A percentile compares a stretch with the other conserved stretches of the same genome.
phyloP scores from a whole-genome alignment of 2,113 vertebrate species.

The Hepsetus odoe region DNA sequence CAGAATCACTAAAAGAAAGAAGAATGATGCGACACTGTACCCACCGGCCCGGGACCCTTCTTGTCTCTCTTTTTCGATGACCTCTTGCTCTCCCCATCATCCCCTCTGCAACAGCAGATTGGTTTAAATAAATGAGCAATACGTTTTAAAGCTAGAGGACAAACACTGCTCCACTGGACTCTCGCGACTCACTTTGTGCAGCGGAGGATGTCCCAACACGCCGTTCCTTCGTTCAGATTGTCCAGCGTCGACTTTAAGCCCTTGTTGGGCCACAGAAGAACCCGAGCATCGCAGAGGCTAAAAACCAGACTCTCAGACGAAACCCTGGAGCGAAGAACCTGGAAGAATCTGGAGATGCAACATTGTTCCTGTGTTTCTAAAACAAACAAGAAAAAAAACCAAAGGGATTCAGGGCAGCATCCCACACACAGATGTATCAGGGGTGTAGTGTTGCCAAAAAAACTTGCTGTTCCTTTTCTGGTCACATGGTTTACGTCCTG shows the following conservation, averaged over 20 bases:
- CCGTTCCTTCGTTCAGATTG: slow-evolving; percentile 74
- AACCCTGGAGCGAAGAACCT: slow-evolving; percentile 78
- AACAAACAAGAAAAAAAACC: slow-evolving; percentile 34
- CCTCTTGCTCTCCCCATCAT: slow-evolving; percentile 64
- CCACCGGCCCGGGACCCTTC: slow-evolving; percentile 60
- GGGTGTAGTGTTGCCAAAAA: too few species aligned
- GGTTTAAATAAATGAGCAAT: too few species aligned
- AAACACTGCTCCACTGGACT: too few species aligned
- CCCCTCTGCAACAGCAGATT: slow-evolving; percentile 13
- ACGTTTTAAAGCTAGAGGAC: too few species aligned
- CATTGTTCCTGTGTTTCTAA: slow-evolving; percentile 77
- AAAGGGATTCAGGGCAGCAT: too few species aligned
- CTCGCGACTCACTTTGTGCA: slow-evolving; percentile 81
- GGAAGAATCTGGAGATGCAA: slow-evolving; percentile 79
- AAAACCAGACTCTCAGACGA: slow-evolving; percentile 85
- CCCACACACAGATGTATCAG: too few species aligned
- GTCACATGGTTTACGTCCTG: too few species aligned
- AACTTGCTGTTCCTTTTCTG: too few species aligned
- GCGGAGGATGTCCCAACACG: slow-evolving; percentile 78
- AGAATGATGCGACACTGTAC: too few species aligned
- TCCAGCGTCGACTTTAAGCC: slow-evolving; percentile 65
- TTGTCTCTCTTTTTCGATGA: slow-evolving; percentile 72
- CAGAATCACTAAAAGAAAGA: too few species aligned
- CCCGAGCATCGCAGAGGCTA: slow-evolving; percentile 77
- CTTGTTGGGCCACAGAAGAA: slow-evolving; percentile 90